Evolutionary conservation across 2,113 vertebrate genomes (phyloP).

Genomic region (Lathamus discolor): DNA sequence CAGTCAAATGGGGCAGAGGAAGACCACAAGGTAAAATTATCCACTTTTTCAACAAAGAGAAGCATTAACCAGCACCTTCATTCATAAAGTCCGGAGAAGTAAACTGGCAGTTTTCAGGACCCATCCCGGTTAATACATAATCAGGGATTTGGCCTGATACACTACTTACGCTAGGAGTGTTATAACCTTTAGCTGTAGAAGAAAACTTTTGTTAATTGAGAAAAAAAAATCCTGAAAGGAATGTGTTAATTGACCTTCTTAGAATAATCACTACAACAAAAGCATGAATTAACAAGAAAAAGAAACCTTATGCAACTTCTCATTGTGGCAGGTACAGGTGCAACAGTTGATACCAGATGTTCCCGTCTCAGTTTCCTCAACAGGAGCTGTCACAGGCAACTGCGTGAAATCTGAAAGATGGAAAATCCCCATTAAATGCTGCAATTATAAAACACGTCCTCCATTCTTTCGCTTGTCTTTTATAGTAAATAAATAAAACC

Average conservation of each 20-base stretch:
- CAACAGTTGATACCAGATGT: not conserved
- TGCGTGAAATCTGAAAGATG: not conserved
- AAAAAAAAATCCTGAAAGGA: slow-evolving; percentile 31
- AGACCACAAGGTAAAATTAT: not conserved
- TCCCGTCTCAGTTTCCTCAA: not conserved
- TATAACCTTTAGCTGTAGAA: slow-evolving; percentile 14
- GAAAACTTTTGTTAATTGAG: slow-evolving; percentile 8
- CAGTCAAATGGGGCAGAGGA: not conserved
- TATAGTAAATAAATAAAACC: not conserved
- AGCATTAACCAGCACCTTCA: not conserved
- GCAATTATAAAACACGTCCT: not conserved
- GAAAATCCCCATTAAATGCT: slow-evolving; percentile 21
- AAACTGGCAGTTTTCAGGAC: not conserved
- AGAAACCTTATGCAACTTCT: slow-evolving; percentile 64
- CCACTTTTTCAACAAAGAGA: not conserved
- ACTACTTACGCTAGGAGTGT: slow-evolving; percentile 1
- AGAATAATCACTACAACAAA: slow-evolving; percentile 22
- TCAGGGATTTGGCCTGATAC: slow-evolving; percentile 9
- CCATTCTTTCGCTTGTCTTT: not conserved
- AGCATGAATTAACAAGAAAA: slow-evolving; percentile 37
- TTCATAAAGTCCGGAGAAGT: not conserved
- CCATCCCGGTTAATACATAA: slow-evolving; percentile 49
- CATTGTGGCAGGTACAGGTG: slow-evolving; percentile 27
- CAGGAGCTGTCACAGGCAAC: slow-evolving; percentile 9
- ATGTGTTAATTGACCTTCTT: slow-evolving; percentile 50